Base-by-base conservation (phyloP, 30 jellyfish, hydroid and myxozoan genomes). In the Turritopsis dohrnii region DNA sequence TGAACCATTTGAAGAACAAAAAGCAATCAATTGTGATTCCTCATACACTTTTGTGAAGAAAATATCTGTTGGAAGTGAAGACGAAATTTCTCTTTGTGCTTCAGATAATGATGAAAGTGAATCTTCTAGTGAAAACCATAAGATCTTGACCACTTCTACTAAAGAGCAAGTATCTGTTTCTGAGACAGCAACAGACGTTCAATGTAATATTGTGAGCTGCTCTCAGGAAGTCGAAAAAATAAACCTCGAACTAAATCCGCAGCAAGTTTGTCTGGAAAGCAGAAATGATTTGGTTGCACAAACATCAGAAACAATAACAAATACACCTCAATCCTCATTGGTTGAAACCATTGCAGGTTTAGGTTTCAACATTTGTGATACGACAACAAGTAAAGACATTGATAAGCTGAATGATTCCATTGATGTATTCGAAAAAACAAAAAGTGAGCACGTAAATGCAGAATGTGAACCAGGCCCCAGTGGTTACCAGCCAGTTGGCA, bases 1-100 rank as follows among this genome's bases (percentile, higher is more conserved):
- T 41, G 60, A 41, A 41, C 60, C 60, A 41, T 41, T 41, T 13
- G 13, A 41, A 41, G 60, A 41, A 3, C 9, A 41, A 13, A 13
- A 3, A 3, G 5, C 13, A 13, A 3, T 41, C 13, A 13, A 41
- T 13, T 41, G 60, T 41, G 60, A 41, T 41, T 41, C 13, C 9
- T 13, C 28, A 30, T 8, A 77, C 20, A 18, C 30, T 26, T 53
- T 77, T n/a, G 30, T 52, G 0, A 41, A 28, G 41, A 24, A 29
- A 30, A 18, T 29, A 21, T 77, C 85, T 1, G 54, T 28, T 16
- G 76, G 71, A 28, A 24, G 41, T 65, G 89, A 82, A 26, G 89
- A 82, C 72, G 83, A 71, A 71, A 29, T 82, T 26, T 82, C 89
- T n/a, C 31, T 82, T 23, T 82, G 89, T 71, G 89, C 86, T 9